phyloP scores from a whole-genome alignment of 2,888 invertebrate genomes.

The Drymonia ruficornis region DNA sequence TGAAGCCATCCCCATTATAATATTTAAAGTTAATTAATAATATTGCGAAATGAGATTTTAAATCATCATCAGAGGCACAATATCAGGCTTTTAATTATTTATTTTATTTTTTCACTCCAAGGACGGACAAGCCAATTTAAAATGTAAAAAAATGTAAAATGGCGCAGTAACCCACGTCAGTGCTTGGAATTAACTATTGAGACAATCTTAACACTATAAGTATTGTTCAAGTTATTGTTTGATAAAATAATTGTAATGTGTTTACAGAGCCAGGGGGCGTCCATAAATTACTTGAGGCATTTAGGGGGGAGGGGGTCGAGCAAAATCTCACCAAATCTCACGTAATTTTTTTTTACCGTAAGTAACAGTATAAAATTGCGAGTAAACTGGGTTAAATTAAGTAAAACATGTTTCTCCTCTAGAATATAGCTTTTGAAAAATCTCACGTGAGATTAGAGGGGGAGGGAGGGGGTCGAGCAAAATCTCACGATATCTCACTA shows the following conservation, averaged over 20 bases:
- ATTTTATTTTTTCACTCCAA: slow-evolving; percentile 57
- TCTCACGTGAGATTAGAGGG: too few relatives aligned
- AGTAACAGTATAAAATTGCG: too few relatives aligned
- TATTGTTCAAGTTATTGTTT: slow-evolving; percentile 25
- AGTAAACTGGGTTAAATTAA: too few relatives aligned
- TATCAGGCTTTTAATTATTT: slow-evolving; percentile 69
- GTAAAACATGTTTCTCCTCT: too few relatives aligned
- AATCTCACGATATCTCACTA: too few relatives aligned
- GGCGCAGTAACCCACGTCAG: slow-evolving; percentile 23
- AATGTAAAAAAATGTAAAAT: slow-evolving; percentile 30
- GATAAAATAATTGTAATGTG: slow-evolving; percentile 6
- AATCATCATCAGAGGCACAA: slow-evolving; percentile 72
- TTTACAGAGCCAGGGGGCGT: too few relatives aligned
- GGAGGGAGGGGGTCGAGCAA: too few relatives aligned
- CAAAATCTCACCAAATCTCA: too few relatives aligned
- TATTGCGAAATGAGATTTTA: slow-evolving; percentile 62
- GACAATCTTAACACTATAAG: slow-evolving; percentile 28
- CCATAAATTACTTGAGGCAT: too few relatives aligned
- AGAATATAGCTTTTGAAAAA: too few relatives aligned
- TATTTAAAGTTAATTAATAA: slow-evolving; percentile 30
- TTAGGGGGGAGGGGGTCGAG: too few relatives aligned
- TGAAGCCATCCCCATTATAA: slow-evolving; percentile 24
- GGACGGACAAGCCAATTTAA: slow-evolving; percentile 74
- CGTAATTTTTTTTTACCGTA: too few relatives aligned
- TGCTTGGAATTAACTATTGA: slow-evolving; percentile 24